Evolutionary conservation across 1,140 invertebrate genomes (phyloP), one percentile per base, ranked within the genome.

Genomic region (Saccostrea glomerata): DNA sequence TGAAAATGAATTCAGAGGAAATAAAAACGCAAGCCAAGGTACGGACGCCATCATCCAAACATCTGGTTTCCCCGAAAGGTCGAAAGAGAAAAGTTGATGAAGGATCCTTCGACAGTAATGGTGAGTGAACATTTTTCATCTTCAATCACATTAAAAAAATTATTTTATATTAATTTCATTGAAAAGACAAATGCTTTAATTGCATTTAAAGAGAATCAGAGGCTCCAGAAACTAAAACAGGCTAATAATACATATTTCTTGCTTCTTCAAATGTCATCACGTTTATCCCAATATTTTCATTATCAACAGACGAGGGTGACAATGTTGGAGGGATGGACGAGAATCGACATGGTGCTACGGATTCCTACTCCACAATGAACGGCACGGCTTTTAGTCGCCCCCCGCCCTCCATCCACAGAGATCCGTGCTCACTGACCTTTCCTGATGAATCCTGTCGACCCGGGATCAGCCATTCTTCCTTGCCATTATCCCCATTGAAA

Each of bases 351-450:
- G 63, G 47, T 40, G 23, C 86, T 5, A 6, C 66, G 30, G 86
- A 86, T 58, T 84, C 60, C 15, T 90, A 90, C 30, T 83, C 87
- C 12, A 84, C 89, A 15, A 86, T 87, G 47, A 89, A 89, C 58
- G 91, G 89, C 9, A 93, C 93, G 2, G 92, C 92, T n/a, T 93
- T 93, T 70, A 88, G 88, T 13, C 88, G 92, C 47, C 92, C 93
- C 13, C 83, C 84, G 6, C 91, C 91, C 0, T 90, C 88, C 47
- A 88, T 47, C 17, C 89, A 85, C n/a, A 77, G 90, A 60, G 90
- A 91, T 11, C 82, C 70, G 3, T 85, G 63, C 55, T 20, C 86
- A n/a, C 60, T 89, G 55, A 25, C 56, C 47, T 90, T 90, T 86
- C 40, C 88, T 0, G 91, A 90, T 2, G 92, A 92, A 20, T 63